Evolutionary conservation across 1,140 invertebrate species (phyloP).

Genomic region (Saccostrea glomerata): DNA sequence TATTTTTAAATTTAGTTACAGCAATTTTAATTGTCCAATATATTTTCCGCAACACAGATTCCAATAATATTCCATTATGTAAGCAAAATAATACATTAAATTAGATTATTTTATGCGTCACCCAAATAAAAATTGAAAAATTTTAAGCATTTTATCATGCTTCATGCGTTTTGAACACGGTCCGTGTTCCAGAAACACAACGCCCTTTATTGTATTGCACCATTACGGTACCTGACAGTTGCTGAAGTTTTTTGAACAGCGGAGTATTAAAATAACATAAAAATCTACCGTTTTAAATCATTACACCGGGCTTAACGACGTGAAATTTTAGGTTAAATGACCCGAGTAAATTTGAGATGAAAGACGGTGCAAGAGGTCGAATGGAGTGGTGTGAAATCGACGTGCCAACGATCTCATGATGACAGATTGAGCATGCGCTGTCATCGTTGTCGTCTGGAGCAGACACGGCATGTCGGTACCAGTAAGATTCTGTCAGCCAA

Average conservation of each 20-base stretch:
- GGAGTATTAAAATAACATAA: slow-evolving; percentile 39
- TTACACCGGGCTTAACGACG: slow-evolving; percentile 34
- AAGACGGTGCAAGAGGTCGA: slow-evolving; percentile 34
- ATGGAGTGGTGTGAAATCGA: slow-evolving; percentile 29
- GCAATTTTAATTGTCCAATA: background rate
- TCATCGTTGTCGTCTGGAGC: background rate
- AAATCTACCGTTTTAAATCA: slow-evolving; percentile 37
- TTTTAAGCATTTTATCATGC: slow-evolving; percentile 14
- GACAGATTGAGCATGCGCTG: slow-evolving; percentile 5
- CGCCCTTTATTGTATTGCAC: slow-evolving; percentile 16
- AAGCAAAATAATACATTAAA: background rate
- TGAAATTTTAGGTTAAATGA: slow-evolving; percentile 33
- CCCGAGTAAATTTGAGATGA: slow-evolving; percentile 42
- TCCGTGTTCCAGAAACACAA: slow-evolving; percentile 7
- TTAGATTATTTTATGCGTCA: background rate
- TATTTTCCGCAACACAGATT: background rate
- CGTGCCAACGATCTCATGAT: slow-evolving; percentile 32
- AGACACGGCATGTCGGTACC: slow-evolving; percentile 14
- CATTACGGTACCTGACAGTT: slow-evolving; percentile 21
- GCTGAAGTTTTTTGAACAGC: slow-evolving; percentile 2
- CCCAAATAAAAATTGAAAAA: no score
- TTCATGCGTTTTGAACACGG: background rate
- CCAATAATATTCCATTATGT: background rate
- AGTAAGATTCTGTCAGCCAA: background rate
- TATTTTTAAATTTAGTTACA: background rate